Evolutionary conservation across 2,797 vertebrate species (phyloP).

Genomic region (Phataginus tricuspis): DNA sequence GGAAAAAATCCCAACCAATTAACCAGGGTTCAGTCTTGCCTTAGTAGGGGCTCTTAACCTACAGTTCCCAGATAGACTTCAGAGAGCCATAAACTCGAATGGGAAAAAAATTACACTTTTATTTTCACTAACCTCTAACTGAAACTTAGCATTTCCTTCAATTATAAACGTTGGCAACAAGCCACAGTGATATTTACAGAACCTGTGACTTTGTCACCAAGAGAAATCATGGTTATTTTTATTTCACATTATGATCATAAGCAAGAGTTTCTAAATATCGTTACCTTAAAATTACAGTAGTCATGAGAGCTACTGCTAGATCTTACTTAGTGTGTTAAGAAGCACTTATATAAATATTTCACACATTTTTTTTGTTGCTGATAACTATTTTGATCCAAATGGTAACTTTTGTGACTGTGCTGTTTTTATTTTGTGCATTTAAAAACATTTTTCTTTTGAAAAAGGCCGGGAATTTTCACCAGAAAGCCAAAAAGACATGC

Average conservation of each 20-base stretch:
- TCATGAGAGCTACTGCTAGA: constrained; percentile 25
- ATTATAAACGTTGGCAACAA: constrained; percentile 46
- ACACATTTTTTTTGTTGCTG: constrained; percentile 1
- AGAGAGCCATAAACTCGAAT: background rate
- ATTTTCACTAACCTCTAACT: constrained; percentile 52
- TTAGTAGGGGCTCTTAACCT: background rate
- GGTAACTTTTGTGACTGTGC: background rate
- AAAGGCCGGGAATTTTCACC: background rate
- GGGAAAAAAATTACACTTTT: background rate
- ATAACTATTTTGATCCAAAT: background rate
- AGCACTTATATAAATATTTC: constrained; percentile 9
- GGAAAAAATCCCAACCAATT: background rate
- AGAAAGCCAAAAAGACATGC: background rate
- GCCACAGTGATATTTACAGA: constrained; percentile 61
- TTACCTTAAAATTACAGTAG: constrained; percentile 57
- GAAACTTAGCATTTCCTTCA: constrained; percentile 60
- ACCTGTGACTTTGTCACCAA: constrained; percentile 49
- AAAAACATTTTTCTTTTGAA: background rate
- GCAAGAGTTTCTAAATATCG: constrained; percentile 49
- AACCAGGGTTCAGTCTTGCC: background rate
- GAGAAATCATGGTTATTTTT: constrained; percentile 61
- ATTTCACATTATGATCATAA: background rate
- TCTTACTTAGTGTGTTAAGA: constrained; percentile 39
- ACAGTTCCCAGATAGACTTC: background rate
- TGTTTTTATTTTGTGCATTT: constrained; percentile 43